phyloP scores from a whole-genome alignment of 2,113 vertebrate genomes.

The Chloroceryle aenea region DNA sequence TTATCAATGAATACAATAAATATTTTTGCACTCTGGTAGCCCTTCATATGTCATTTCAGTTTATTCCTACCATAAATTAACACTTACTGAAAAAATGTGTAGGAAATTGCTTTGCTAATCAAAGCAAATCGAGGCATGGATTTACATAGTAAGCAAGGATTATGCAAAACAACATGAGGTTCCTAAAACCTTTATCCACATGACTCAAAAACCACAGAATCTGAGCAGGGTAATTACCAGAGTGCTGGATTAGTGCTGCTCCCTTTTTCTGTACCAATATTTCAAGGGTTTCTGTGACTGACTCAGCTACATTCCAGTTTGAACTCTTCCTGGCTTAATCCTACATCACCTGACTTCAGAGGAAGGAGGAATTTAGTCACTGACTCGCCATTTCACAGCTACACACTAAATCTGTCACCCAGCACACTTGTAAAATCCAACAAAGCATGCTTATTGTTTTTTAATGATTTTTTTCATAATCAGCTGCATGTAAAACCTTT shows the following conservation, averaged over 20 bases:
- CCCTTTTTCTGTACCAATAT: constrained; percentile 1
- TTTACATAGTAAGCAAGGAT: constrained; percentile 49
- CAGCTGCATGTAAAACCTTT: neutral
- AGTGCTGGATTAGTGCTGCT: constrained; percentile 50
- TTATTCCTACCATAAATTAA: constrained; percentile 32
- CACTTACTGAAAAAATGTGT: constrained; percentile 15
- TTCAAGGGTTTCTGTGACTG: constrained; percentile 51
- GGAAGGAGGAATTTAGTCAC: neutral
- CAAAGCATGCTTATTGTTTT: neutral
- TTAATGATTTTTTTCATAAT: neutral
- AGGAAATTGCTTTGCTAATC: constrained; percentile 48
- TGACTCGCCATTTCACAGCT: neutral
- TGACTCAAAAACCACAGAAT: constrained; percentile 26
- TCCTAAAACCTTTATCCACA: constrained; percentile 58
- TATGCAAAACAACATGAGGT: constrained; percentile 43
- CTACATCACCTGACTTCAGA: constrained; percentile 26
- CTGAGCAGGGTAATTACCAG: constrained; percentile 65
- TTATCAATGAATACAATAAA: neutral
- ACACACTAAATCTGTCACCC: neutral
- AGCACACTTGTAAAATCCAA: neutral
- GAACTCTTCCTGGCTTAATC: constrained; percentile 31
- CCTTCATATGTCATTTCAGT: neutral
- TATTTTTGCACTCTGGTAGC: neutral
- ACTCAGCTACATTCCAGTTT: constrained; percentile 30
- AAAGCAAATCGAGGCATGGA: constrained; percentile 14